These are phyloP conservation scores for Achatina immaculata DNA, from an alignment of 1,140 invertebrate species.

Conservation along the genomic window DNA sequence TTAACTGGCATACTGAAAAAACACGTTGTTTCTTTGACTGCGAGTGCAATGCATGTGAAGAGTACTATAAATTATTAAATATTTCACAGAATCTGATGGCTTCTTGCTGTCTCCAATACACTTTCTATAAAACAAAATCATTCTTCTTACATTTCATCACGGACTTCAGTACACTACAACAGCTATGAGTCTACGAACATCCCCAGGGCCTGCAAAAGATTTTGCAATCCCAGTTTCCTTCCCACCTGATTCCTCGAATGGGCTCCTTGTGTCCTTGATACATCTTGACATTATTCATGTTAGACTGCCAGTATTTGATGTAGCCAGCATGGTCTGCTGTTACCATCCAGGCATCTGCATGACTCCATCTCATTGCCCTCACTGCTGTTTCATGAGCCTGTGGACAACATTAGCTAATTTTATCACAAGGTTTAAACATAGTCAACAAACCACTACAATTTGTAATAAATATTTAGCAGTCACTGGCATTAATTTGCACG, in stretches of 20 bases:
- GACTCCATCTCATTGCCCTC: constrained; percentile 98
- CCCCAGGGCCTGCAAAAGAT: background rate
- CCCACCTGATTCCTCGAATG: constrained; percentile 94
- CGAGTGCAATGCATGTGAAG: no score
- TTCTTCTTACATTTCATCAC: no score
- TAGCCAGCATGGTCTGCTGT: constrained; percentile 98
- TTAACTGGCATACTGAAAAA: no score
- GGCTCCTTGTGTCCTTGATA: constrained; percentile 99
- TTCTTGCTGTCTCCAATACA: no score
- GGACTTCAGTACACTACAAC: no score
- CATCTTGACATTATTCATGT: constrained; percentile 99
- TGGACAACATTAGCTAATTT: constrained; percentile 46
- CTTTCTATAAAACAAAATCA: no score
- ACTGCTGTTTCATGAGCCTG: constrained; percentile 98
- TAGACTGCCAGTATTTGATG: constrained; percentile 99
- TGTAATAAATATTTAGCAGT: no score
- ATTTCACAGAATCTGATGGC: no score
- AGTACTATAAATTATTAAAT: no score
- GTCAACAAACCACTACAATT: background rate
- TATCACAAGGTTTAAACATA: constrained; percentile 6
- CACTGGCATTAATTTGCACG: no score
- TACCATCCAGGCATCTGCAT: constrained; percentile 99
- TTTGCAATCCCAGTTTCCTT: background rate
- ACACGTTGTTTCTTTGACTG: no score
- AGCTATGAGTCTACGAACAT: background rate